A percentile compares a stretch with the other conserved stretches of the same genome.
These are phyloP conservation scores for Anoplophora glabripennis DNA, from an alignment of 1,140 invertebrate genomes.

Conservation along the genomic window DNA sequence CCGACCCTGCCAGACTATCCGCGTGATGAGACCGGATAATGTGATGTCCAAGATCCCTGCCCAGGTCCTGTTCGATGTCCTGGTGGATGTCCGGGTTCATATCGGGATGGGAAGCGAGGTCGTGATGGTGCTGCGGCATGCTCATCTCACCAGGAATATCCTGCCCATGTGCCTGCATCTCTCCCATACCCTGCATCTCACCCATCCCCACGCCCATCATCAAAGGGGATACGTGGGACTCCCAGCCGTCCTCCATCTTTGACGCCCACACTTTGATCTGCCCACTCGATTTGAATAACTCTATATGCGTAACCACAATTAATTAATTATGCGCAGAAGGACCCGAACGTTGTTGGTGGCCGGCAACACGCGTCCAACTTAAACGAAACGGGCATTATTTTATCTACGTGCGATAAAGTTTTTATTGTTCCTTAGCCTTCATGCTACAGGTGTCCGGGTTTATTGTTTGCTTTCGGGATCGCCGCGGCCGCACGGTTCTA, in stretches of 20 bases:
- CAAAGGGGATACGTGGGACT: constrained; percentile 46
- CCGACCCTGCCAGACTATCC: constrained; percentile 16
- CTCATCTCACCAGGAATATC: constrained; percentile 29
- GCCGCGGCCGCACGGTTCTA: background rate
- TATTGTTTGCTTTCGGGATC: background rate
- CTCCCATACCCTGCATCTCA: constrained; percentile 38
- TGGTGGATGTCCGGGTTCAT: constrained; percentile 35
- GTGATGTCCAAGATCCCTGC: constrained; percentile 29
- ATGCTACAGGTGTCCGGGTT: constrained; percentile 5
- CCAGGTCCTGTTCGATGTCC: constrained; percentile 33
- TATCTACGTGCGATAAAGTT: background rate
- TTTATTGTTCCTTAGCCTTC: background rate
- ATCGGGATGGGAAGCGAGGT: constrained; percentile 27
- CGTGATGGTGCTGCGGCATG: constrained; percentile 31
- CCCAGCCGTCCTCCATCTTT: constrained; percentile 49
- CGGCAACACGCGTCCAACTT: background rate
- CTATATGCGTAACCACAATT: constrained; percentile 5
- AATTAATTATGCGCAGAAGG: constrained; percentile 9
- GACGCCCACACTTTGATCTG: constrained; percentile 11
- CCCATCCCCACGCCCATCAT: constrained; percentile 46
- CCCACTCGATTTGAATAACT: constrained; percentile 12
- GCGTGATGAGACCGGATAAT: constrained; percentile 29
- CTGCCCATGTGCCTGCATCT: constrained; percentile 32
- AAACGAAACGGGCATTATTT: constrained; percentile 1
- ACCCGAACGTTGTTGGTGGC: background rate